Conservation (phyloP, 2,113 vertebrate species). For the Atlantisia rogersi region DNA sequence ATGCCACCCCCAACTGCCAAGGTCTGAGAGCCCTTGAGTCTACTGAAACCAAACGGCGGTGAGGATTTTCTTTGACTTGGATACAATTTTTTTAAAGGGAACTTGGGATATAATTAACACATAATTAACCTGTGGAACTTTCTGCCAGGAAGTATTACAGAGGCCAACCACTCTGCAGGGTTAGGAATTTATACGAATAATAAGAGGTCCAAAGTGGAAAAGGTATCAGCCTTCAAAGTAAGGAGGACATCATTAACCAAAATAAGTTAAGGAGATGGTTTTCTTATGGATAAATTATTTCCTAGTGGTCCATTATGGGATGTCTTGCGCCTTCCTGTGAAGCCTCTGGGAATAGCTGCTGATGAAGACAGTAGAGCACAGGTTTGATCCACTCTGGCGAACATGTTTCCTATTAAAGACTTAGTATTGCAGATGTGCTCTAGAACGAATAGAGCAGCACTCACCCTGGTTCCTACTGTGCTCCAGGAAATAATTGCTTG, state of each 20-base stretch:
- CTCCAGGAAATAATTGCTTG: background rate
- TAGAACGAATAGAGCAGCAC: background rate
- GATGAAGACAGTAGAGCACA: conserved; percentile 7
- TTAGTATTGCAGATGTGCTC: background rate
- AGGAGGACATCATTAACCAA: conserved; percentile 22
- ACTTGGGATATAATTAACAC: conserved; percentile 71
- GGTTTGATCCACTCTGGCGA: background rate
- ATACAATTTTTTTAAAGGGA: conserved; percentile 57
- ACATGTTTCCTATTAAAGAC: conserved; percentile 15
- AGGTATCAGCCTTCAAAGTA: conserved; percentile 46
- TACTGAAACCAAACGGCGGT: conserved; percentile 41
- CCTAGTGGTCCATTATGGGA: background rate
- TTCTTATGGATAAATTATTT: conserved; percentile 30
- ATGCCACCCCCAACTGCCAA: conserved; percentile 54
- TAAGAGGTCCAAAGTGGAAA: conserved; percentile 47
- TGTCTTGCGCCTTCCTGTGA: background rate
- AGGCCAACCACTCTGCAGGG: conserved; percentile 36
- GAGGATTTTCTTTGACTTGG: conserved; percentile 51
- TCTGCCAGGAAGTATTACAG: conserved; percentile 63
- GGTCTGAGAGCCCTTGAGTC: conserved; percentile 35
- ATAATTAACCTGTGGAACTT: conserved; percentile 69
- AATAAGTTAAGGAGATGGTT: conserved; percentile 6
- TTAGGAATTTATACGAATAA: conserved; percentile 59
- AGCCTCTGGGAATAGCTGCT: background rate
- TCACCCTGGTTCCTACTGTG: background rate